Base-by-base conservation (phyloP, 2,888 invertebrate species). In the Hypomecis atomaria region DNA sequence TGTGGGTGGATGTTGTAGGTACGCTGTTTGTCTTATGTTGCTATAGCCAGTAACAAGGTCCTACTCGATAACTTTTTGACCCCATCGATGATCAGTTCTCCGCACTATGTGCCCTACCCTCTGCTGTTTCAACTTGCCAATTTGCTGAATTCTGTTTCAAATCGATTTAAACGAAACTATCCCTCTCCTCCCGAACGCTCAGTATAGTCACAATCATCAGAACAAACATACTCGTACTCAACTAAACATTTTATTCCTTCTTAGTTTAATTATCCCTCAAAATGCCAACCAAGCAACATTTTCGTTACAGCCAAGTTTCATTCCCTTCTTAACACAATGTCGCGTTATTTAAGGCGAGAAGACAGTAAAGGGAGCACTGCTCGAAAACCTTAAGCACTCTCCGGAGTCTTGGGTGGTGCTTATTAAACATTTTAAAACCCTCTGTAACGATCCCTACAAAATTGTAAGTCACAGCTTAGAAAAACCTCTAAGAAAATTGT, bases 391-490 rank as follows among this genome's bases (percentile, higher is more conserved):
- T 71, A 67, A 71, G 69, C 44, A 71, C 64, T 58, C 66, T 69
- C 69, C 58, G 50, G 62, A 47, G 64, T 59, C 61, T 64, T 64
- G 59, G 69, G 72, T 65, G 73, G 62, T 73, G 59, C 75, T 78
- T 81, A 81, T 77, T 82, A 81, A 79, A 77, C 76, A 76, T 77
- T 81, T 80, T 76, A 77, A 82, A 80, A 65, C 69, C 69, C 58
- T 66, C 67, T 66, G 67, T 69, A 59, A 70, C 68, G 64, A 67
- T 65, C 52, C 66, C 63, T 49, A 69, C 72, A 66, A 78, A 83
- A 79, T 78, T 78, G 71, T 68, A 37, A 47, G 38, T 7, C 76
- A 79, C 71, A 81, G 76, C 5, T 33, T 67, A 66, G 45, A 61
- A 70, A 60, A 60, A 13, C 33, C 0, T n/a, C 48, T 36, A 56